A percentile compares a stretch with the other conserved stretches of the same genome.
phyloP scores from a whole-genome alignment of 2,888 invertebrate genomes.

The Drosophila dives region DNA sequence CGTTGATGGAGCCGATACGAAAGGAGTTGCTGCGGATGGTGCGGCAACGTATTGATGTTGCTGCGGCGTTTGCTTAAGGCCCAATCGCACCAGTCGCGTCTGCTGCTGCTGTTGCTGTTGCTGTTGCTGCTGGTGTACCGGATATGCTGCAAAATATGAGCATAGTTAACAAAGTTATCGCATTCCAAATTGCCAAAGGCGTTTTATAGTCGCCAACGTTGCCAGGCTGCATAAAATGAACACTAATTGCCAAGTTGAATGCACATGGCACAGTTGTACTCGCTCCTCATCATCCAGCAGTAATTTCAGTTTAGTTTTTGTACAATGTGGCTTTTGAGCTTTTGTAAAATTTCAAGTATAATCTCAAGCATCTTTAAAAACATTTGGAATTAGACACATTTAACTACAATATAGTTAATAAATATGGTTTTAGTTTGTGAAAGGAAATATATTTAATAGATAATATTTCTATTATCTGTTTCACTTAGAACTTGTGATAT shows the following conservation, averaged over 20 bases:
- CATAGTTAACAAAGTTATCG: conserved; percentile 17
- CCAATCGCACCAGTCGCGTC: conserved; percentile 45
- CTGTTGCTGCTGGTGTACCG: conserved; percentile 57
- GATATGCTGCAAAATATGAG: conserved; percentile 62
- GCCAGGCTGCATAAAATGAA: conserved; percentile 15
- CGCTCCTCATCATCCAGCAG: not conserved
- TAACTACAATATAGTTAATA: not conserved
- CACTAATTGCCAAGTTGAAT: conserved; percentile 35
- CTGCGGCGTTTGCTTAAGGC: conserved; percentile 52
- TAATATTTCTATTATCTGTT: not conserved
- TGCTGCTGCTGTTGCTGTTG: conserved; percentile 48
- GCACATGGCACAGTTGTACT: conserved; percentile 5
- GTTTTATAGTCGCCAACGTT: conserved; percentile 15
- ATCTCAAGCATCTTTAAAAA: not conserved
- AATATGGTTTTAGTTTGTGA: not conserved
- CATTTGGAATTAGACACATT: not conserved
- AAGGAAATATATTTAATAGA: not conserved
- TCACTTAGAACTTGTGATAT: not conserved
- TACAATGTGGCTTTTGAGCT: conserved; percentile 1
- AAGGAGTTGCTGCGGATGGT: conserved; percentile 32
- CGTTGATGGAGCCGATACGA: conserved; percentile 43
- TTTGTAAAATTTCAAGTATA: not conserved
- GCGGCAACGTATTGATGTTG: conserved; percentile 45
- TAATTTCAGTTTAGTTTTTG: not conserved
- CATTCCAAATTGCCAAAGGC: conserved; percentile 21